These are phyloP conservation scores for Miniopterus natalensis DNA, from an alignment of 2,113 vertebrate species.

Conservation along the genomic window DNA sequence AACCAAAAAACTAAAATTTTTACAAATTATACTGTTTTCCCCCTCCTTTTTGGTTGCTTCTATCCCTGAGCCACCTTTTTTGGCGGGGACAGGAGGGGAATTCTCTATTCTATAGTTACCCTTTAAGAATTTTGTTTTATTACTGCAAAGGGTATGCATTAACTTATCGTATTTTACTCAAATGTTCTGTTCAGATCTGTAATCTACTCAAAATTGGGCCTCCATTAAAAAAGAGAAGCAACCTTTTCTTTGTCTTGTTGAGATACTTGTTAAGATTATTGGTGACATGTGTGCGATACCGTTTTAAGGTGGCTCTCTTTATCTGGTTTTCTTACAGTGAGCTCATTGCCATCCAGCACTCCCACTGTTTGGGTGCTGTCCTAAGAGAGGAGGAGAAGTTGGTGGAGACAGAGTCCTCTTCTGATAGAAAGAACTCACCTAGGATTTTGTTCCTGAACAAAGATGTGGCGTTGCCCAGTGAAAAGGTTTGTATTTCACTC, in stretches of 20 bases:
- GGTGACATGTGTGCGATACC: fast-evolving
- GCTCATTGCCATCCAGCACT: slow-evolving; percentile 42
- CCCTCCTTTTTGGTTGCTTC: not conserved
- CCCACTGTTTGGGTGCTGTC: slow-evolving; percentile 60
- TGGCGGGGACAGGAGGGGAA: not conserved
- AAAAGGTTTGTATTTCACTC: slow-evolving; percentile 79
- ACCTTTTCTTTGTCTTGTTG: not conserved
- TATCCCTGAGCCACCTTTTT: not conserved
- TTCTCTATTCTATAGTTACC: not conserved
- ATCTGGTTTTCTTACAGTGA: slow-evolving; percentile 71
- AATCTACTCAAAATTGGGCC: not conserved
- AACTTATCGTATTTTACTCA: not conserved
- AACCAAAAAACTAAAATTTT: not conserved
- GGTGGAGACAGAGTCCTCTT: slow-evolving; percentile 21
- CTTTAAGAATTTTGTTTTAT: not conserved
- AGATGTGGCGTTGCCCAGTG: not conserved
- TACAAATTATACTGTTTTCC: not conserved
- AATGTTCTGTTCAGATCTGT: not conserved
- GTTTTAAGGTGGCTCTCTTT: slow-evolving; percentile 23
- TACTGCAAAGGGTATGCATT: not conserved
- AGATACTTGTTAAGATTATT: not conserved
- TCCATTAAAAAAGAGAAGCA: not conserved
- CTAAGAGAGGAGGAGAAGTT: slow-evolving; percentile 58
- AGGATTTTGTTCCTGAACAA: slow-evolving; percentile 57
- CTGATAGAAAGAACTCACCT: slow-evolving; percentile 67